A percentile compares a stretch with the other conserved stretches of the same genome.
These are phyloP conservation scores for Embiotoca jacksoni DNA, from an alignment of 2,113 vertebrate genomes.

Conservation along the genomic window DNA sequence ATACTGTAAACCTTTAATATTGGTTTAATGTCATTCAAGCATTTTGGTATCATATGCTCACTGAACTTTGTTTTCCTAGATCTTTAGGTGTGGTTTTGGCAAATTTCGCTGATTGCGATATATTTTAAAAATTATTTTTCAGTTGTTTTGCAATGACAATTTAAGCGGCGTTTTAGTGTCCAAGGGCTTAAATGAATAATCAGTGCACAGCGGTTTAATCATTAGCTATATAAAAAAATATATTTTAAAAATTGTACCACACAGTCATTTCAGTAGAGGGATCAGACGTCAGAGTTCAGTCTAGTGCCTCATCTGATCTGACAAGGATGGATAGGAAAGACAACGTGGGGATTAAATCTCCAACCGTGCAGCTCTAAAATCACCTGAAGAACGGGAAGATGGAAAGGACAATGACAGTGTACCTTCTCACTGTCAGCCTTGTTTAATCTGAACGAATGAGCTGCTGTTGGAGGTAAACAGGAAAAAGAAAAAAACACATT, in stretches of 20 bases:
- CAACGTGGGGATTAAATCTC: background rate
- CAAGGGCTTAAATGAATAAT: too few relatives aligned
- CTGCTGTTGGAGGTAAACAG: constrained; percentile 17
- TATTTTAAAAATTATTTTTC: too few relatives aligned
- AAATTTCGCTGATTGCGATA: too few relatives aligned
- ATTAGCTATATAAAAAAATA: background rate
- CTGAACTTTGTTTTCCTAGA: too few relatives aligned
- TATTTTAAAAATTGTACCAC: background rate
- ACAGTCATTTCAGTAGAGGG: background rate
- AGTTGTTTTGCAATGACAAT: too few relatives aligned
- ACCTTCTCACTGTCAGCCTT: background rate
- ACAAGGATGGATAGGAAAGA: background rate
- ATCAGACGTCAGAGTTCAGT: constrained; percentile 20
- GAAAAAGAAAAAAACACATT: constrained; percentile 42
- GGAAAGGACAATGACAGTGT: background rate
- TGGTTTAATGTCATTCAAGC: too few relatives aligned
- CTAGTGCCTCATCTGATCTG: background rate
- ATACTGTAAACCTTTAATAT: too few relatives aligned
- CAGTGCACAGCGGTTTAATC: too few relatives aligned
- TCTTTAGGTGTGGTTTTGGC: too few relatives aligned
- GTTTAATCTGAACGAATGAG: constrained; percentile 27
- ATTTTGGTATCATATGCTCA: too few relatives aligned
- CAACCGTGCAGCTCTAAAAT: fast-evolving
- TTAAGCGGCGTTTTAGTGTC: too few relatives aligned
- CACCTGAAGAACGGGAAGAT: constrained; percentile 1